A percentile compares a stretch with the other conserved stretches of the same genome.
Conservation (phyloP, 2,888 invertebrate species). For the Drosophila borborema region DNA sequence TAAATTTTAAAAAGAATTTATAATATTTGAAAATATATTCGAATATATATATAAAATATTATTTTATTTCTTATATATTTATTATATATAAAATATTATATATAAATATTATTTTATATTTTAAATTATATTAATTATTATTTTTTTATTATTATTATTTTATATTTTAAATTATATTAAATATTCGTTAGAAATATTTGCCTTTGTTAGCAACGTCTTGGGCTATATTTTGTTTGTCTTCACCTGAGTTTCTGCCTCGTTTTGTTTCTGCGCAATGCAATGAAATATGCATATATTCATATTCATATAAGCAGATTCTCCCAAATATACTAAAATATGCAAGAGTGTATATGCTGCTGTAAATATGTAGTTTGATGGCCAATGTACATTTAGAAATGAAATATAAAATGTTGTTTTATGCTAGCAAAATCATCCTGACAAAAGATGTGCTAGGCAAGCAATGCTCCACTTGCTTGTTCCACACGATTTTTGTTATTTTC, state of each 20-base stretch:
- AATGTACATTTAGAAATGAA: slow-evolving; percentile 12
- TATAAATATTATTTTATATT: no score
- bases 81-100: no score
- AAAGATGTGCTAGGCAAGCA: slow-evolving; percentile 1
- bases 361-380: slow-evolving; percentile 10
- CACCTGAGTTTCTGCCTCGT: not conserved
- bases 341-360: not conserved
- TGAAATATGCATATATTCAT: not conserved
- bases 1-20: no score
- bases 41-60: no score
- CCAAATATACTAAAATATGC: not conserved
- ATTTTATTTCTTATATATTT: no score
- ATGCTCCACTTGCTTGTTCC: slow-evolving; percentile 18
- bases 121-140: not conserved
- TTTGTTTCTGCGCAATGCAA: not conserved
- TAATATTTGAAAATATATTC: no score
- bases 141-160: fast-evolving
- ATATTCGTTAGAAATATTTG: not conserved
- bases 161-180: not conserved
- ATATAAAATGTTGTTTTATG: not conserved
- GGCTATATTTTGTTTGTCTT: not conserved
- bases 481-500: slow-evolving; percentile 19
- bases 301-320: not conserved
- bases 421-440: not conserved
- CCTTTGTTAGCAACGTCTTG: not conserved